Conservation (phyloP, 2,113 vertebrate genomes). For the Anguilla japonica region DNA sequence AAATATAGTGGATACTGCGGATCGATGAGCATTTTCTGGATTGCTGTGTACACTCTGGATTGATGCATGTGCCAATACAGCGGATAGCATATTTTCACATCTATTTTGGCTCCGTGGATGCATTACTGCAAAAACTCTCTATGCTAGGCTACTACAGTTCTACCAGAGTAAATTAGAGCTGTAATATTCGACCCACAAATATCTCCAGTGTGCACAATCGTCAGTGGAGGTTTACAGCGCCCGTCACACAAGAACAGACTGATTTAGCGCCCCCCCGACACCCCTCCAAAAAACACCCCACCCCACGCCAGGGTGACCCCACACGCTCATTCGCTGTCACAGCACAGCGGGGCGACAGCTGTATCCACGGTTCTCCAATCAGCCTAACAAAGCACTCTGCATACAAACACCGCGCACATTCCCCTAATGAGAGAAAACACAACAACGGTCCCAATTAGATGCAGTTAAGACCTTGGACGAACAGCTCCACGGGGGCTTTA, state of each 20-base stretch:
- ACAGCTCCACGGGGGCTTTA: not conserved
- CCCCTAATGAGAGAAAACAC: conserved; percentile 61
- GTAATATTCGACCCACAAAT: not conserved
- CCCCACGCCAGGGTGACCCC: not conserved
- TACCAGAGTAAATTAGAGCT: not conserved
- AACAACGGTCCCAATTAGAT: conserved; percentile 43
- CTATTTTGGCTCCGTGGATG: not conserved
- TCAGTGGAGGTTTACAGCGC: conserved; percentile 1
- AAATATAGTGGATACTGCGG: not conserved
- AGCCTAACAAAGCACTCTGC: conserved; percentile 17
- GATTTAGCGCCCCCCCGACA: conserved; percentile 22
- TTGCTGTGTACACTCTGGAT: not conserved
- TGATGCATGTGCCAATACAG: not conserved
- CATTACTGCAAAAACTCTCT: not conserved
- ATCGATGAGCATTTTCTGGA: not conserved
- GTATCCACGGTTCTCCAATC: not conserved
- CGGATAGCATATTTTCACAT: not conserved
- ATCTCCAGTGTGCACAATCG: not conserved
- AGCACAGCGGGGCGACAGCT: not conserved
- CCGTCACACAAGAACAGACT: conserved; percentile 11
- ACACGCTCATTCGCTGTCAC: not conserved
- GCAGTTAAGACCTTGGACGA: conserved; percentile 26
- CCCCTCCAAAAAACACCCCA: not conserved
- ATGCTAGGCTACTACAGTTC: not conserved
- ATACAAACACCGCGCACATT: conserved; percentile 16